phyloP scores from a whole-genome alignment of 2,888 invertebrate species.

The Parnassius apollo region DNA sequence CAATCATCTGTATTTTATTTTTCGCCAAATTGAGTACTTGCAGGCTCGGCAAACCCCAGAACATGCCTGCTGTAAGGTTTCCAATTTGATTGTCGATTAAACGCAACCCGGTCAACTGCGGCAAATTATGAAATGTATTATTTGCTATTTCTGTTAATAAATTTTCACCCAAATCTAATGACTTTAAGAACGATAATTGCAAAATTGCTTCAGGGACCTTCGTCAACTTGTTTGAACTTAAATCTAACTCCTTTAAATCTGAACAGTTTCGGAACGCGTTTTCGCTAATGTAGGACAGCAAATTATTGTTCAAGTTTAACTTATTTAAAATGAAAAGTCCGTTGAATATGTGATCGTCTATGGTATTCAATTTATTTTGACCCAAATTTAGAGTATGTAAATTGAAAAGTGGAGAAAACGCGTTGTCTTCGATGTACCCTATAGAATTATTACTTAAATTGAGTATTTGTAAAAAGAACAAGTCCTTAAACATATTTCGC shows the following conservation, averaged over 20 bases:
- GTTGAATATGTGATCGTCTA: constrained; percentile 91
- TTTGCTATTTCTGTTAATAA: constrained; percentile 90
- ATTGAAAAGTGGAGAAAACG: constrained; percentile 93
- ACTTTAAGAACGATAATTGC: constrained; percentile 91
- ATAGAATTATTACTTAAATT: constrained; percentile 93
- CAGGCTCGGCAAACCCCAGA: constrained; percentile 90
- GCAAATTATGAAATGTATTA: constrained; percentile 91
- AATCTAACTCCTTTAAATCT: constrained; percentile 92
- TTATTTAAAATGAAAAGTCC: constrained; percentile 91
- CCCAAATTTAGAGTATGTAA: constrained; percentile 93
- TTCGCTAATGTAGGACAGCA: constrained; percentile 87
- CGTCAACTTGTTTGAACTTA: constrained; percentile 91
- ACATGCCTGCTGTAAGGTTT: constrained; percentile 92
- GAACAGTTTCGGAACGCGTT: constrained; percentile 93
- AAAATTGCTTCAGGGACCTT: constrained; percentile 92
- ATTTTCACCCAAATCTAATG: constrained; percentile 95
- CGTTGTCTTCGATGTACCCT: constrained; percentile 90
- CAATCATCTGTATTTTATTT: constrained; percentile 93
- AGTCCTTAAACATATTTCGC: constrained; percentile 90
- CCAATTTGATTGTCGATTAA: constrained; percentile 95
- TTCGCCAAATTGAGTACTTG: constrained; percentile 94
- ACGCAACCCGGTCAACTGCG: constrained; percentile 92
- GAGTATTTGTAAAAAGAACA: constrained; percentile 92
- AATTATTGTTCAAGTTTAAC: constrained; percentile 91
- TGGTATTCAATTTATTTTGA: constrained; percentile 89